Evolutionary conservation across 2,888 invertebrate species (phyloP), one percentile per base, ranked within the genome.

Genomic region (Amphipyra berbera): DNA sequence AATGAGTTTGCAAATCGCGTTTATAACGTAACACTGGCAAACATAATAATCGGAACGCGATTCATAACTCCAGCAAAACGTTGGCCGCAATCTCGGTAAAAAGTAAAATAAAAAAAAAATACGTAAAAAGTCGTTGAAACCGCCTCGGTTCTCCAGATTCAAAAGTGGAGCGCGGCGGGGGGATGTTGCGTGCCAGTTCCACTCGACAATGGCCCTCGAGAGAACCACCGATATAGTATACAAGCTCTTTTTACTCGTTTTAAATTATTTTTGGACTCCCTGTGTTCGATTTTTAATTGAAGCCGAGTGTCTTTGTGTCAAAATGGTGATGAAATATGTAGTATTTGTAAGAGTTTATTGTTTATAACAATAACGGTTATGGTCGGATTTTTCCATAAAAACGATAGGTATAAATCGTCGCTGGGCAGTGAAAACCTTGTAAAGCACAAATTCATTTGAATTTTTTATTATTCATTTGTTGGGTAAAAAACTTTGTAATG

Each of bases 141-240:
- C 74, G 65, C 73, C 66, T 80, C 73, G 58, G 69, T 68, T 79
- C 72, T 81, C 60, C 73, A 81, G 76, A 82, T 82, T 82, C 76
- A 80, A 86, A 86, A 84, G 81, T 84, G 70, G 84, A 82, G 73
- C 82, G 76, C 62, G 64, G 61, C 46, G 71, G 67, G 69, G 76
- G 37, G 71, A 66, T 79, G 85, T 83, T 83, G 81, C 82, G 82
- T 82, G 85, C 84, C 82, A 85, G 86, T 85, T 86, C 73, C 66
- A 71, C 73, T 70, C 76, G 33, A 85, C 83, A 85, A 86, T 82
- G 65, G 77, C 73, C 61, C 81, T 80, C 75, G 66, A 73, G 79
- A 77, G 81, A 70, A 79, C 69, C 77, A 73, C 76, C 76, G 81
- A 78, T 77, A 71, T 79, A 72, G 65, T 68, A 69, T 60, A 63